Conservation (phyloP, 53 echinoderm and acorn worm genomes). For the Echinometra lucunter region DNA sequence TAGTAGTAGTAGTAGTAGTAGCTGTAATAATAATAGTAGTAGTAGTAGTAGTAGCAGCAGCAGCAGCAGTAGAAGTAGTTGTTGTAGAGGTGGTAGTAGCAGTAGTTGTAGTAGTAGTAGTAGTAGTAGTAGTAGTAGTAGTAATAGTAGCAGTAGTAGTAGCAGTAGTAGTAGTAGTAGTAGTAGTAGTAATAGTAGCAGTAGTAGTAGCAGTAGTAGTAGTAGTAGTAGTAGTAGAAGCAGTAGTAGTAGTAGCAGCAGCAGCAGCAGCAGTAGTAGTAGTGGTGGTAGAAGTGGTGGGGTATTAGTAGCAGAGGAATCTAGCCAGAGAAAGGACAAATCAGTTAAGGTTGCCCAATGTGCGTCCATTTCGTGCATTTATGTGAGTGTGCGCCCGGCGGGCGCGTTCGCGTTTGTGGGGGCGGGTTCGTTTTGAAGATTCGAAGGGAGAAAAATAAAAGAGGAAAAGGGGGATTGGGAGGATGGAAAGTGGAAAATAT, state of each 20-base stretch:
- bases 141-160: conserved; percentile 43
- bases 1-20: conserved; percentile 46
- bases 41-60: conserved; percentile 36
- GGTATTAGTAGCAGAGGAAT: too few relatives aligned
- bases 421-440: too few relatives aligned
- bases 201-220: not conserved
- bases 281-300: too few relatives aligned
- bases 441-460: too few relatives aligned
- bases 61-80: conserved; percentile 25
- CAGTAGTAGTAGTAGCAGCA: not conserved
- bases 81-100: conserved; percentile 28
- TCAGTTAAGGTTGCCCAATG: too few relatives aligned
- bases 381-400: too few relatives aligned
- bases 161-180: conserved; percentile 41
- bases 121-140: conserved; percentile 54
- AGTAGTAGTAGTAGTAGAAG: not conserved
- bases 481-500: too few relatives aligned
- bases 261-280: too few relatives aligned
- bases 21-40: not conserved
- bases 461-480: too few relatives aligned
- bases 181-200: conserved; percentile 10
- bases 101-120: conserved; percentile 49
- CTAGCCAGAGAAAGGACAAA: too few relatives aligned
- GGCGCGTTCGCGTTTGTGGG: too few relatives aligned
- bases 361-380: too few relatives aligned